Conservation (phyloP, 1,140 invertebrate species). For the Drosophila prosaltans region DNA sequence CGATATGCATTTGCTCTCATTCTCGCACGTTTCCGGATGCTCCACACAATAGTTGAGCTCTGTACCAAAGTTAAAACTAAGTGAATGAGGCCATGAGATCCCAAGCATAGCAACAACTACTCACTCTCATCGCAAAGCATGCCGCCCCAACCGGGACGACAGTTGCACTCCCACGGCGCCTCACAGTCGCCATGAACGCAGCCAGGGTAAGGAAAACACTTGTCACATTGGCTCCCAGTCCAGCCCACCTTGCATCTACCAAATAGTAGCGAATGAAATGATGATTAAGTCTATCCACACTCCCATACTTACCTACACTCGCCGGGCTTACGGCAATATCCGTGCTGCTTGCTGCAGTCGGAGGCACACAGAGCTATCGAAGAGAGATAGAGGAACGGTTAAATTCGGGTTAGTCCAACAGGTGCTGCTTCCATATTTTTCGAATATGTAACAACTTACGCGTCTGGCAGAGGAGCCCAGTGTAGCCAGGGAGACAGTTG, state of each 20-base stretch:
- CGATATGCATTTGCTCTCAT: slow-evolving; percentile 91
- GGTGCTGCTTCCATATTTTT: neutral
- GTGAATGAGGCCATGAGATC: neutral
- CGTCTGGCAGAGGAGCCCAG: slow-evolving; percentile 93
- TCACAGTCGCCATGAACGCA: slow-evolving; percentile 93
- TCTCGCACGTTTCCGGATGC: slow-evolving; percentile 88
- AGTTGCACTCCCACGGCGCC: slow-evolving; percentile 94
- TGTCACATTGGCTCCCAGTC: slow-evolving; percentile 91
- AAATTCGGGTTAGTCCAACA: neutral
- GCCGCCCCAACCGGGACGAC: slow-evolving; percentile 93
- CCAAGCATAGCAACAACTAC: slow-evolving; percentile 5
- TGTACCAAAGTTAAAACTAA: slow-evolving; percentile 68
- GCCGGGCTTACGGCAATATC: slow-evolving; percentile 92
- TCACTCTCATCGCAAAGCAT: slow-evolving; percentile 93
- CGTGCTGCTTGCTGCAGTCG: slow-evolving; percentile 92
- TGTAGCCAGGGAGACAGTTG: slow-evolving; percentile 93
- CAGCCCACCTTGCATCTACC: slow-evolving; percentile 93
- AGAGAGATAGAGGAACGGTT: slow-evolving; percentile 3
- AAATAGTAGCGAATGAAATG: neutral
- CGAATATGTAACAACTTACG: slow-evolving; percentile 85
- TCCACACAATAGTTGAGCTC: slow-evolving; percentile 91
- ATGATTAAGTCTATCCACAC: neutral
- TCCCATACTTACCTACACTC: slow-evolving; percentile 83
- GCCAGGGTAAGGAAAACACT: slow-evolving; percentile 93
- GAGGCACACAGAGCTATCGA: slow-evolving; percentile 90